Base-by-base conservation (phyloP, 2,888 invertebrate genomes). In the Villa cingulata region DNA sequence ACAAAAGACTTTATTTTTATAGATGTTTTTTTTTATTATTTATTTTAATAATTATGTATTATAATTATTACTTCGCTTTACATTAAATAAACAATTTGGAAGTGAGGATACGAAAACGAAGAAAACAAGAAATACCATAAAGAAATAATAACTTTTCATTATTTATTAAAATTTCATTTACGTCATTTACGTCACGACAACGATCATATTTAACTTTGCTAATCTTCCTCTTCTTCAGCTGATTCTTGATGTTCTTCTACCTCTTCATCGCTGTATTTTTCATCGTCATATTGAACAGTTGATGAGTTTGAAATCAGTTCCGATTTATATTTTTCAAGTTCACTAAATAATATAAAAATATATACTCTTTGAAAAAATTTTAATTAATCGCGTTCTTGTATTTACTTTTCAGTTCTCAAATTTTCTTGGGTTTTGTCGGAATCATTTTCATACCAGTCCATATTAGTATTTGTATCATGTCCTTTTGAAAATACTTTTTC, bases 191-290 rank as follows among this genome's bases (percentile, higher is more conserved):
- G n/a, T n/a, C n/a, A 17, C 55, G 43, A 19, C 50, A 49, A 27
- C 54, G 53, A n/a, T 55, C 47, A 52, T 54, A 54, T 38, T 57
- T 56, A 36, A 54, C 54, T 48, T 55, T 55, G n/a, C n/a, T n/a
- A n/a, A 5, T 49, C 46, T 19, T 55, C 53, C 9, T 55, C 55
- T 23, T 56, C 57, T 32, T 55, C 55, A 5, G 50, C 54, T 10
- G 51, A 50, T 27, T 45, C 49, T 18, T 46, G 50, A 29, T 51
- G 20, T 5, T 37, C 19, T 32, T 46, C 46, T 32, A 38, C 29
- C 23, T 14, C 27, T 3, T 38, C 36, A 19, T 41, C 41, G 17
- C 39, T 3, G 47, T 14, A 29, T 48, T 41, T 27, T 37, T 43
- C 19, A 19, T 38, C 34, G 20, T 41, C 10, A n/a, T 19, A 38